These are phyloP conservation scores for Cyclura pinguis DNA, from an alignment of 2,797 vertebrate species.

Conservation along the genomic window DNA sequence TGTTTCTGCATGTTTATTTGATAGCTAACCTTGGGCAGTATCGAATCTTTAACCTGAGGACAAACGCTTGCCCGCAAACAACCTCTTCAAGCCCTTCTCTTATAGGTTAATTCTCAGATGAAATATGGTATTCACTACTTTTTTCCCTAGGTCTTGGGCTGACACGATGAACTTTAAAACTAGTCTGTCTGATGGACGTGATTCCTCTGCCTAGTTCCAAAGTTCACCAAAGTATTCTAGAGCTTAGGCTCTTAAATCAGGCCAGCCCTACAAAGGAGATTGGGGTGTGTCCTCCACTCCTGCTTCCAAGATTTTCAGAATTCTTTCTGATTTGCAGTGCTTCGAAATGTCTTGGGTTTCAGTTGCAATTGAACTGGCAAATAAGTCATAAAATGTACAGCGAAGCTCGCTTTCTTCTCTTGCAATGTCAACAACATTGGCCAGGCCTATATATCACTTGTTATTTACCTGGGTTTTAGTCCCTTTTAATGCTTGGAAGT, in stretches of 20 bases:
- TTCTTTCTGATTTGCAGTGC: not conserved
- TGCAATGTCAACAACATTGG: not conserved
- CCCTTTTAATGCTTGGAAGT: not conserved
- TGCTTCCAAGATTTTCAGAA: not conserved
- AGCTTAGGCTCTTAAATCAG: not conserved
- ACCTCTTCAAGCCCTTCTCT: not conserved
- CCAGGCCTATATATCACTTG: not conserved
- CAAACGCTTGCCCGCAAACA: not conserved
- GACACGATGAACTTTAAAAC: not conserved
- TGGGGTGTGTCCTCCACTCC: not conserved
- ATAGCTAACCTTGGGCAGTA: no score
- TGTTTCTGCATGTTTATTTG: not conserved
- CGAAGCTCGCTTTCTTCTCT: not conserved
- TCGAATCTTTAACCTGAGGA: not conserved
- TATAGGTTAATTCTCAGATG: not conserved
- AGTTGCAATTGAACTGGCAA: not conserved
- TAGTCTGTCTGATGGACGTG: not conserved
- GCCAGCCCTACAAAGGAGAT: not conserved
- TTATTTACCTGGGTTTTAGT: not conserved
- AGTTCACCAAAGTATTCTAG: not conserved
- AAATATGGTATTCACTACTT: not conserved
- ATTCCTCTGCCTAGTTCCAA: not conserved
- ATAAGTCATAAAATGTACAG: not conserved
- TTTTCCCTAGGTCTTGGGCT: not conserved
- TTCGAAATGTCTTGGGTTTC: not conserved